Base-by-base conservation (phyloP, 2,113 vertebrate genomes). In the Catharus minimus region DNA sequence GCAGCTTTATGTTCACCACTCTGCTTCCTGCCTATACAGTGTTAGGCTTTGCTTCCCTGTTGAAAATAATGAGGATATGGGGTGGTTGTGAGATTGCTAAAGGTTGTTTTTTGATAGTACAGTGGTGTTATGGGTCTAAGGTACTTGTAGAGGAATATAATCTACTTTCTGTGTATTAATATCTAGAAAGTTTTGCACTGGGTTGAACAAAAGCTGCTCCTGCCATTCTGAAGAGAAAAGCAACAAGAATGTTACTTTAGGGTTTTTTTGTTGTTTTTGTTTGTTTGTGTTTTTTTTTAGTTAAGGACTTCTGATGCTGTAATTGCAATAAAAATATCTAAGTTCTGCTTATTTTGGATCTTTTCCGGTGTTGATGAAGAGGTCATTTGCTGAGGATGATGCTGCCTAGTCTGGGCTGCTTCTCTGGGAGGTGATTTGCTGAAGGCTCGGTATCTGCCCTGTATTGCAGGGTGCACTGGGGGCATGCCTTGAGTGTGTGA, bases 401-500 rank as follows among this genome's bases (percentile, higher is more conserved):
- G 28, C 49, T 82, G 47, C 9, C 27, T 73, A 10, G 15, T 11
- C 16, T 30, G 28, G 43, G 22, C 47, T 75, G 20, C 53, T 75
- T 72, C 32, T 64, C 7, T 41, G 28, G 49, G 36, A 60, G 11
- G 6, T 38, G n/a, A 39, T 11, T 69, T 55, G 15, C 30, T 60
- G 41, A 16, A 39, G 61, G 53, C 39, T 72, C 38, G 6, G 5
- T 52, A 1, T 8, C 17, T 49, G 33, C 18, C 1, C 26, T 32
- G 18, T 8, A 5, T 15, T 30, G 61, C 43, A 57, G n/a, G 50
- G 19, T n/a, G 28, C 14, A 13, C 28, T 24, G 50, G 24, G 71
- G 32, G 3, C 1, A 0, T 30, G 14, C 66, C 26, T 46, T 24
- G 10, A 22, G 11, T 13, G 38, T 6, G 26, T 16, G n/a, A 20